Conservation (phyloP, 2,888 invertebrate species). For the Himalopsyche tibetana region DNA sequence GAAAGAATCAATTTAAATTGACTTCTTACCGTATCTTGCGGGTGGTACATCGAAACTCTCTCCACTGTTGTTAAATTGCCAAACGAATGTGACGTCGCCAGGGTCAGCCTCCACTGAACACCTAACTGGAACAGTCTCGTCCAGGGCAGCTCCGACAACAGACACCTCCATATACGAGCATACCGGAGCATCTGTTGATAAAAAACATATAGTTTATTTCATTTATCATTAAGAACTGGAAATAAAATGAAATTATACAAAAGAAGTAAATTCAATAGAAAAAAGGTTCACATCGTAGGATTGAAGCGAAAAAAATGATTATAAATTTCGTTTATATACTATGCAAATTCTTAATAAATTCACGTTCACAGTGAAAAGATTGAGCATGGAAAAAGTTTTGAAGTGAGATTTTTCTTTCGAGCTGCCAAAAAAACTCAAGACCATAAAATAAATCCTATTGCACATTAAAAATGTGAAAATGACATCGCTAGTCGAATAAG, state of each 20-base stretch:
- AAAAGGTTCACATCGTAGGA: too few species aligned
- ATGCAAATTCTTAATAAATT: neutral
- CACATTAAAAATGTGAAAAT: conserved; percentile 34
- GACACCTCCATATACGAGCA: conserved; percentile 84
- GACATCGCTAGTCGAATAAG: conserved; percentile 26
- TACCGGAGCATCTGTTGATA: conserved; percentile 86
- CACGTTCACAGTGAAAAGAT: neutral
- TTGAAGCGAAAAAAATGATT: neutral
- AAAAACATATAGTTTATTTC: neutral
- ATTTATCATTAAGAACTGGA: too few species aligned
- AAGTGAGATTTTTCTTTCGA: neutral
- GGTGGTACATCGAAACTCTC: conserved; percentile 89
- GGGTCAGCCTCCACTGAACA: conserved; percentile 94
- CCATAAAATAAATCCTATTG: conserved; percentile 34
- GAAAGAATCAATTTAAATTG: too few species aligned
- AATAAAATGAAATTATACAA: too few species aligned
- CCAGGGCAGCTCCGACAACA: conserved; percentile 89
- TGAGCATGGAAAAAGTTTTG: neutral
- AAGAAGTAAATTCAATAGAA: too few species aligned
- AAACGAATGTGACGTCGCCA: conserved; percentile 88
- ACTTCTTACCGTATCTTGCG: conserved; percentile 74
- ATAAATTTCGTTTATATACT: neutral
- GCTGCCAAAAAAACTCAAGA: conserved; percentile 7
- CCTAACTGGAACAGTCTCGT: conserved; percentile 87
- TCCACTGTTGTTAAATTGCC: conserved; percentile 94